Conservation (phyloP, 2,113 vertebrate genomes). For the Colius striatus region DNA sequence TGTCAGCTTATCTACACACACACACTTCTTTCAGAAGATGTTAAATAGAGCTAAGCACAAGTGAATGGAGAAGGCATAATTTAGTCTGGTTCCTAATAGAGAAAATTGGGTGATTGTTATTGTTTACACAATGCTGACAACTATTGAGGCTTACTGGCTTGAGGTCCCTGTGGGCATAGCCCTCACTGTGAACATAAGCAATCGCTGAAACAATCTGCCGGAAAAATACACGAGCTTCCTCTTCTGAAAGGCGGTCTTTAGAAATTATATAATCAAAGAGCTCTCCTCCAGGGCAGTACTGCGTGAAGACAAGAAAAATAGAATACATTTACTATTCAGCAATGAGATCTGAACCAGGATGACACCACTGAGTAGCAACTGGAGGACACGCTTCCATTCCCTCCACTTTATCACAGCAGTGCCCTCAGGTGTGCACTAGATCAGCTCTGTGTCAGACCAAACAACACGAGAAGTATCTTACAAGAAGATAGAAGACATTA, state of each 20-base stretch:
- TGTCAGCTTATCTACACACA: neutral
- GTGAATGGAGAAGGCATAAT: neutral
- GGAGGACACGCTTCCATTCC: neutral
- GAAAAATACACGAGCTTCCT: slow-evolving; percentile 91
- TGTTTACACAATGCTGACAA: neutral
- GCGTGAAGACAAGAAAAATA: neutral
- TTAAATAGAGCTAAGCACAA: neutral
- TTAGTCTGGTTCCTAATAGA: rapidly evolving
- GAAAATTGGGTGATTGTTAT: neutral
- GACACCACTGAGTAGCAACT: neutral
- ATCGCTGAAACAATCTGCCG: slow-evolving; percentile 93
- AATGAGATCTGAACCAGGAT: rapidly evolving
- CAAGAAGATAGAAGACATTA: neutral
- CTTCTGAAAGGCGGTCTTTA: slow-evolving; percentile 89
- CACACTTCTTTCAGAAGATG: neutral
- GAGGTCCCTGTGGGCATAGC: slow-evolving; percentile 94
- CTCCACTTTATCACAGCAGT: rapidly evolving
- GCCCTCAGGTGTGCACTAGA: too few species aligned
- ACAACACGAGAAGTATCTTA: neutral
- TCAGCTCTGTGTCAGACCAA: neutral
- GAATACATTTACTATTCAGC: neutral
- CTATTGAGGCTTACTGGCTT: slow-evolving; percentile 85
- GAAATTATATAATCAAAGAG: slow-evolving; percentile 96
- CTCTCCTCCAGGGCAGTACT: slow-evolving; percentile 97
- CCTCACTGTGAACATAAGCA: slow-evolving; percentile 92